Evolutionary conservation across 2,113 vertebrate genomes (phyloP), one percentile per base, ranked within the genome.

Genomic region (Tiliqua scincoides): DNA sequence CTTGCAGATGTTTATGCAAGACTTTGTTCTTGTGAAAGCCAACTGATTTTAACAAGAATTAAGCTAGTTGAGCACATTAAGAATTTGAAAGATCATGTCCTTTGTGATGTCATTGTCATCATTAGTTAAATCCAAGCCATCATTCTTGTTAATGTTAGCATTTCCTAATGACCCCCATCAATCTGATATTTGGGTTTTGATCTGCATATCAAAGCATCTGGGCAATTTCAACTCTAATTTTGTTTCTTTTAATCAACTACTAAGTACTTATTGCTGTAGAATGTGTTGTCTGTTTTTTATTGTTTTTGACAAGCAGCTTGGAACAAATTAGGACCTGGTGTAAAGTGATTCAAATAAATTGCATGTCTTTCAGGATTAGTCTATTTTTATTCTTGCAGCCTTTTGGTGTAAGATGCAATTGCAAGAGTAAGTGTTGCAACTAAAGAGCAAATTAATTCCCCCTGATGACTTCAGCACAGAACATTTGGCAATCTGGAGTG

Each of bases 151-250:
- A 82, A 86, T 63, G 43, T 85, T 81, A 83, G 40, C 40, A 65
- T 86, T 83, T 68, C 84, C 84, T 86, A 86, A 89, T 86, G 84
- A 86, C 79, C 76, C 74, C 70, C 81, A 82, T 86, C 83, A 86
- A 86, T 89, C 84, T 86, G 57, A 32, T 87, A 67, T 82, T 82
- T 89, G 79, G 65, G 43, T 86, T 85, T 82, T 76, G 73, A 82
- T 89, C 88, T 83, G 62, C 79, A 73, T 82, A 89, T 86, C 79
- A 89, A 86, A 86, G 79, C 79, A 72, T 83, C 57, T 82, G 72
- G 73, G 35, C 52, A 77, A 54, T 79, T 73, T 84, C 78, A 40
- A 37, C 32, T 82, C 79, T 81, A 59, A 87, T 87, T 87, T 87
- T 84, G 86, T 79, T 88, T 84, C 74, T 88, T 88, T 73, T 78